Percentiles rank a stretch among this genome's conserved stretches.
Conservation (phyloP, 2,888 invertebrate genomes). For the Amblyteles armatorius region DNA sequence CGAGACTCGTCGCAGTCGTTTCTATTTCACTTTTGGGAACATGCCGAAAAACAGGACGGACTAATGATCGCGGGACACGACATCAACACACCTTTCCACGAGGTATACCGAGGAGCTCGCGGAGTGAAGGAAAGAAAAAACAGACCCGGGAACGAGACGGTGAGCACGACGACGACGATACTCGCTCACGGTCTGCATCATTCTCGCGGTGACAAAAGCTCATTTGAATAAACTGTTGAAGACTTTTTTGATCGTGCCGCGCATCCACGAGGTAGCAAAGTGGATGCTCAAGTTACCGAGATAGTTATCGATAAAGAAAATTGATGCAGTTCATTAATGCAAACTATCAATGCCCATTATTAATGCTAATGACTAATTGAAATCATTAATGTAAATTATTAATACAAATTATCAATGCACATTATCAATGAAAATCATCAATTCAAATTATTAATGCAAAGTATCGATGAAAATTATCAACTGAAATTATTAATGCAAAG, state of each 20-base stretch:
- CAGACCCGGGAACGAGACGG: slow-evolving; percentile 13
- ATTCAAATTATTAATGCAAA: too few relatives aligned
- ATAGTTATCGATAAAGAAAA: not conserved
- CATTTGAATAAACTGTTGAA: slow-evolving; percentile 72
- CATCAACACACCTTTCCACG: slow-evolving; percentile 57
- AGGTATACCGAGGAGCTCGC: slow-evolving; percentile 2
- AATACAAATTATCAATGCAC: not conserved
- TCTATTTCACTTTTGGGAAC: slow-evolving; percentile 63
- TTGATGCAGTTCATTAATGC: too few relatives aligned
- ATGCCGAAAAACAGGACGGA: slow-evolving; percentile 56
- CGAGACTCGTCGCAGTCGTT: slow-evolving; percentile 53
- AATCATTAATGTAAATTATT: too few relatives aligned
- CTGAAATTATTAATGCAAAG: too few relatives aligned
- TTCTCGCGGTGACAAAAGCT: slow-evolving; percentile 71
- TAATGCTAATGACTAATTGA: too few relatives aligned
- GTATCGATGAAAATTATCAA: too few relatives aligned
- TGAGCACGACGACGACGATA: slow-evolving; percentile 55
- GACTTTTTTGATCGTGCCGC: slow-evolving; percentile 10
- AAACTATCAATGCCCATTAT: too few relatives aligned
- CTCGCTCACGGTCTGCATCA: slow-evolving; percentile 65
- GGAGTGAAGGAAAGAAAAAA: slow-evolving; percentile 5
- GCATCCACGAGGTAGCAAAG: slow-evolving; percentile 38
- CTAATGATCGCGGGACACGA: slow-evolving; percentile 70
- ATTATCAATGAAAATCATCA: not conserved
- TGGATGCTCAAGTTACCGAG: not conserved